A percentile compares a stretch with the other conserved stretches of the same genome.
Evolutionary conservation across 2,797 vertebrate genomes (phyloP).

Genomic region (Psittacula derbiana): DNA sequence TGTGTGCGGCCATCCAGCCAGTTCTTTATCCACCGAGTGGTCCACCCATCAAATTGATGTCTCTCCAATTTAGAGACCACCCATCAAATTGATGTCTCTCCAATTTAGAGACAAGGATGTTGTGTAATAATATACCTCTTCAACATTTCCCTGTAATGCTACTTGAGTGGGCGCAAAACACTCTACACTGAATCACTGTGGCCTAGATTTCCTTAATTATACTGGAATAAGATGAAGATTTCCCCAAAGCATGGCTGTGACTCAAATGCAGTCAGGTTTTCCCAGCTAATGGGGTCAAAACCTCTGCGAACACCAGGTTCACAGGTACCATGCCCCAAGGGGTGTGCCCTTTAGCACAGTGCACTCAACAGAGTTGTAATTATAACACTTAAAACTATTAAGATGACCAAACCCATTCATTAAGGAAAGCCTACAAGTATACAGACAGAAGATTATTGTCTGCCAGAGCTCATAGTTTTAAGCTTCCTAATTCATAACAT

Average conservation of each 20-base stretch:
- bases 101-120: no score
- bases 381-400: slow-evolving; percentile 24
- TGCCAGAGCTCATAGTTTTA: neutral
- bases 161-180: neutral
- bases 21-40: no score
- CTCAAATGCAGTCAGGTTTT: neutral
- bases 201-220: slow-evolving; percentile 28
- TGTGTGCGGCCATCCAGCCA: no score
- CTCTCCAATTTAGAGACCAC: no score
- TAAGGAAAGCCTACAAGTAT: neutral
- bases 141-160: neutral
- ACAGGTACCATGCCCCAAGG: neutral
- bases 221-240: slow-evolving; percentile 2
- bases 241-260: neutral
- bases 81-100: no score
- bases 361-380: slow-evolving; percentile 28
- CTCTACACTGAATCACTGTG: neutral
- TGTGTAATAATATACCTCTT: neutral
- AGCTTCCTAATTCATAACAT: neutral
- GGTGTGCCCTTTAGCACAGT: neutral
- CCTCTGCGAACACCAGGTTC: slow-evolving; percentile 9
- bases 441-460: neutral
- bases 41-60: no score
- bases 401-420: neutral
- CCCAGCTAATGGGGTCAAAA: slow-evolving; percentile 50